Base-by-base conservation (phyloP, 2,797 vertebrate species). In the Enteromius paludinosus region DNA sequence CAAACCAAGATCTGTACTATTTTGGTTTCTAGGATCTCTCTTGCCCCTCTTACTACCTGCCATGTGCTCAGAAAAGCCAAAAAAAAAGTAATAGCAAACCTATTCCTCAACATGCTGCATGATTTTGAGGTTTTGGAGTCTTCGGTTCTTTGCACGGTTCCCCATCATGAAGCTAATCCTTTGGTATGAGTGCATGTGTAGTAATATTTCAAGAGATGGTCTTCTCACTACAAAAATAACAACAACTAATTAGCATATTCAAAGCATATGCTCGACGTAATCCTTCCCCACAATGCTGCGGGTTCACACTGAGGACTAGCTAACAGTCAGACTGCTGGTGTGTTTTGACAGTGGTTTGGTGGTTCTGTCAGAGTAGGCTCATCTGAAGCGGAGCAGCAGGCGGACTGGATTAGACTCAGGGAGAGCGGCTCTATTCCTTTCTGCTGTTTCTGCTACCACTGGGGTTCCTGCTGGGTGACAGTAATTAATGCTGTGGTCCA, bases 341-440 rank as follows among this genome's bases (percentile, higher is more conserved):
- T 74, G 68, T 43, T 73, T 33, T 62, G 59, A 28, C n/a, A 62
- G 5, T 59, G 74, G 38, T 61, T 83, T 81, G 81, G 41, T 83
- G 61, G 38, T 43, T 52, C 18, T 66, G 54, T 79, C 43, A 49
- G 69, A 54, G 68, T 25, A 61, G 56, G 56, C 23, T 15, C 11
- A 1, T 62, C 8, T 71, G 56, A 65, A 45, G 41, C 62, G n/a
- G 8, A 77, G 64, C 41, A 83, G 23, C 65, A 45, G 72, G 38
- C 71, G 41, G 83, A 69, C 71, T 74, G 61, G 75, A 85, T 84
- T 47, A 81, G 69, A 84, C 62, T 86, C 49, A 62, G 62, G 2
- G 59, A 62, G 14, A 62, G 14, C 59, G 0, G 14, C 14, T 62
- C 5, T 62, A 30, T 30, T 30, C 43, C 43, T 30, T 59, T 62